Evolutionary conservation across 2,797 vertebrate species (phyloP).

Genomic region (Cirrhinus molitorella): DNA sequence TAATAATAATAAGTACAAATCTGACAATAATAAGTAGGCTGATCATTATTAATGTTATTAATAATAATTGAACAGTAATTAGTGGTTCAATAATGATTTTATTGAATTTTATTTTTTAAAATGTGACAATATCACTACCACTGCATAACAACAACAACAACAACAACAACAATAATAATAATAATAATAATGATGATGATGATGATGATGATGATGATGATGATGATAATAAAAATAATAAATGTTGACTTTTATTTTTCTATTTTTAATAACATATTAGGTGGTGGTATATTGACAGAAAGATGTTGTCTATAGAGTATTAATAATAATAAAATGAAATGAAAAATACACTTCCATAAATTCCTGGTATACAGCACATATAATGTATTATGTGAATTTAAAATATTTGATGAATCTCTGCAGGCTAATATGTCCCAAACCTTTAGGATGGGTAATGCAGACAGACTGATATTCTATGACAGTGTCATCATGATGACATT

Average conservation of each 20-base stretch:
- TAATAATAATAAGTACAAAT: no score
- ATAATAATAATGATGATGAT: neutral
- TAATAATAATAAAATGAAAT: neutral
- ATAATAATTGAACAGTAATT: no score
- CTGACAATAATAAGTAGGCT: no score
- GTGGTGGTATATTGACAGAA: neutral
- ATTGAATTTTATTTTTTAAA: neutral
- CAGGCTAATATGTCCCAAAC: neutral
- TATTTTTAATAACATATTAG: neutral
- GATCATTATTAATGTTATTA: no score
- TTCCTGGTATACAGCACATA: neutral
- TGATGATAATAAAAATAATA: neutral
- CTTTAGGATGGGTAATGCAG: neutral
- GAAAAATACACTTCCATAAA: no score
- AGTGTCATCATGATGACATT: neutral
- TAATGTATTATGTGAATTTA: neutral
- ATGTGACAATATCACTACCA: neutral
- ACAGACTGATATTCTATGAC: neutral
- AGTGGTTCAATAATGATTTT: no score
- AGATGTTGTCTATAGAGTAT: neutral
- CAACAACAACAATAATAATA: neutral
- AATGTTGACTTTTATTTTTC: neutral
- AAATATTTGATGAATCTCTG: neutral
- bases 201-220: no score
- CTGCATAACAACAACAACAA: no score